phyloP scores from a whole-genome alignment of 2,797 vertebrate genomes.

The Pseudochirops corinnae region DNA sequence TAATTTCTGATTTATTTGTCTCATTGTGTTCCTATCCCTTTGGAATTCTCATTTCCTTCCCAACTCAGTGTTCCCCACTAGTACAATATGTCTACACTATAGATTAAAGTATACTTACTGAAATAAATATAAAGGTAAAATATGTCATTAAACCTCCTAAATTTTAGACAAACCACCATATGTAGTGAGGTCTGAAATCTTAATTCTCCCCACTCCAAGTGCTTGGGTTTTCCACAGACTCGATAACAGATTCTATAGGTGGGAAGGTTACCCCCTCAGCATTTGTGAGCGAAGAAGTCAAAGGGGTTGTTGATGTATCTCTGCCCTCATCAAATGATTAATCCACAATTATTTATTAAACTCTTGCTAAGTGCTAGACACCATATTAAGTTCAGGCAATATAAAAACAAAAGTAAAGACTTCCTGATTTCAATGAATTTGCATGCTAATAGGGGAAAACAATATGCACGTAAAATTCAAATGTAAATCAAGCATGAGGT shows the following conservation, averaged over 20 bases:
- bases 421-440: not conserved
- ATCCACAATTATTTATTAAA: not conserved
- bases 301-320: not conserved
- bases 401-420: not conserved
- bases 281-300: not conserved
- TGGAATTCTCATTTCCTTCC: not conserved
- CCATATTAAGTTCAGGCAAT: too few relatives aligned
- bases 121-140: not conserved
- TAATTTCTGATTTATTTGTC: not conserved
- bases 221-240: not conserved
- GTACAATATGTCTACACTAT: not conserved
- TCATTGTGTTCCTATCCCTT: not conserved
- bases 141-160: not conserved
- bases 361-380: too few relatives aligned
- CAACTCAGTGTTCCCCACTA: not conserved
- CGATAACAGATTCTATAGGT: not conserved
- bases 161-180: not conserved
- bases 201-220: not conserved
- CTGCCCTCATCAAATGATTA: not conserved
- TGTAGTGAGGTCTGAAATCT: not conserved
- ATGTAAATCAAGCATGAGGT: not conserved
- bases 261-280: not conserved
- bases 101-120: not conserved
- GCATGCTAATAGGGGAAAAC: not conserved
- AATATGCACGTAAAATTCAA: not conserved